These are phyloP conservation scores for Rhinophrynus dorsalis DNA, from an alignment of 2,797 vertebrate species.

Conservation along the genomic window DNA sequence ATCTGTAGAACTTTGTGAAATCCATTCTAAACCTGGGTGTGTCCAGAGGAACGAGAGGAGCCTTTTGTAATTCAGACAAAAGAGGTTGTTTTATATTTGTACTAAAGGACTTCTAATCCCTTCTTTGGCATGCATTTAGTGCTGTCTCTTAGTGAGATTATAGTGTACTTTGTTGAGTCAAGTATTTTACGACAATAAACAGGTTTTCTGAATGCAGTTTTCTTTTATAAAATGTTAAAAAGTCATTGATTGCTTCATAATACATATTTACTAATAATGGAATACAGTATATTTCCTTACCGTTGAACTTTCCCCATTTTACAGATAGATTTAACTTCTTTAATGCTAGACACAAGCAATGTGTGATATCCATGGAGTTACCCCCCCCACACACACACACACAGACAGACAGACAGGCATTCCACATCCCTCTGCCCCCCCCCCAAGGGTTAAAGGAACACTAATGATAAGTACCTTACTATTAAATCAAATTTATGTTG, in stretches of 20 bases:
- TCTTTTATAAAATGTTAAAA: constrained; percentile 13
- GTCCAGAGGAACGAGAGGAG: constrained; percentile 8
- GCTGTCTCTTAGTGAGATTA: constrained; percentile 8
- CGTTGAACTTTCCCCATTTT: no score
- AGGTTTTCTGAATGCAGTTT: constrained; percentile 22
- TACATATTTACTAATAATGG: no score
- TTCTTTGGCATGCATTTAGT: constrained; percentile 28
- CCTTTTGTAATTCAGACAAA: constrained; percentile 13
- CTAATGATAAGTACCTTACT: no score
- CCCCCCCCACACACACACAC: no score
- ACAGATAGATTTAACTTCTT: no score
- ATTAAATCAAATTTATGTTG: no score
- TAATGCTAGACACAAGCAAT: no score
- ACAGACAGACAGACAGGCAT: no score
- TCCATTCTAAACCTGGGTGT: background rate
- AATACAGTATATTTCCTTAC: no score
- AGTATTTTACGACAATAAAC: constrained; percentile 35
- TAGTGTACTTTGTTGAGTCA: constrained; percentile 11
- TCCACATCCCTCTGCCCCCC: no score
- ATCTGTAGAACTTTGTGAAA: constrained; percentile 21
- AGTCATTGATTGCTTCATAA: background rate
- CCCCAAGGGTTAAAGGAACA: no score
- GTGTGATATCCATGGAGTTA: no score
- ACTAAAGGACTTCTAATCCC: constrained; percentile 29
- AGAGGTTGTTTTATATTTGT: constrained; percentile 24